Base-by-base conservation (phyloP, 2,113 vertebrate genomes). In the Mesembrinibis cayennensis region DNA sequence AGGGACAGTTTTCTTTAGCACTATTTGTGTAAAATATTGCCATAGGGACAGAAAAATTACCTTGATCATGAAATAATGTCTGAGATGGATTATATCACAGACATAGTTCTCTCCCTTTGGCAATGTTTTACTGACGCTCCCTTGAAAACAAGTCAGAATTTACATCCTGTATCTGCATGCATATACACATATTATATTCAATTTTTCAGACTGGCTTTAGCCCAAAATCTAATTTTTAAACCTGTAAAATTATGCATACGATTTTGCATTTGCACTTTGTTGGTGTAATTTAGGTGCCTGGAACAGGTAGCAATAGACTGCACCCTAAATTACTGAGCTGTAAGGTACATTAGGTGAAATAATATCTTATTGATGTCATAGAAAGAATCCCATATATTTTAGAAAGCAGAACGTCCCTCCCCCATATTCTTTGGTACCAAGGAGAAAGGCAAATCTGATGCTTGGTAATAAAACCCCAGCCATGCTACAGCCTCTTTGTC, bases 121-220 rank as follows among this genome's bases (percentile, higher is more conserved):
- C 74, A 84, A 70, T 65, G 36, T 76, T 96, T 91, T 88, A 81
- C 58, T 82, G 53, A 83, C 38, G 10, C 13, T 95, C 13, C 53
- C 42, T 78, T 95, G 91, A 94, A 97, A 89, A 93, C 14, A 21
- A 82, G 86, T 71, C 32, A 87, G 53, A 95, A 96, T 93, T 96
- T 91, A 91, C 71, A 72, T 69, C 71, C 58, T 50, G 25, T 91
- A n/a, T 87, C 55, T 87, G 32, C 38, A 92, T 87, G 55, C 36
- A 69, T 32, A 65, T 67, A 50, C 77, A 47, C 53, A 70, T 74
- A 61, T 58, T 62, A 45, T 58, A 83, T 38, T 77, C 10, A 55
- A 50, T 40, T 86, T 91, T 93, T 84, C 70, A 84, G 61, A 65
- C 55, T 83, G 59, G 21, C 44, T 93, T 82, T 87, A 93, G 79